phyloP scores from a whole-genome alignment of 1,140 invertebrate species.

The Megathymus violae region DNA sequence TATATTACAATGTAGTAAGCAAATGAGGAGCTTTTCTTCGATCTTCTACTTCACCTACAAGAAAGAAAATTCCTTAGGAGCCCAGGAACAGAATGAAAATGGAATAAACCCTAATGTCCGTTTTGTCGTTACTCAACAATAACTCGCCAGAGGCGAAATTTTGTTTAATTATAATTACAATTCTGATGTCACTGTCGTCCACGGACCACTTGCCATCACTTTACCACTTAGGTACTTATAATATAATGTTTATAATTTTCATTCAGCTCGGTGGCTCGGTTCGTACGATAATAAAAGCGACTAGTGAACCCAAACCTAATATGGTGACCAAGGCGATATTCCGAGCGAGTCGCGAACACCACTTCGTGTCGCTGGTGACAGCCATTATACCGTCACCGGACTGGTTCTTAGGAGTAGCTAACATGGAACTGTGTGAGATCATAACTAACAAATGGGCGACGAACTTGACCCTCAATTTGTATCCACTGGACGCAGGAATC shows the following conservation, averaged over 20 bases:
- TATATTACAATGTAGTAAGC: too few species aligned
- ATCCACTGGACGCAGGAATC: conserved; percentile 72
- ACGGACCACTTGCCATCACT: too few species aligned
- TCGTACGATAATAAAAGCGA: conserved; percentile 70
- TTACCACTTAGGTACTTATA: too few species aligned
- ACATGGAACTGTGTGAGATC: conserved; percentile 66
- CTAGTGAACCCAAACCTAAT: conserved; percentile 53
- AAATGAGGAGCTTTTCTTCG: too few species aligned
- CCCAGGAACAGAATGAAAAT: too few species aligned
- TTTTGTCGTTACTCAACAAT: too few species aligned
- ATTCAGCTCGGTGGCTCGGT: conserved; percentile 58
- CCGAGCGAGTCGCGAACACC: conserved; percentile 55
- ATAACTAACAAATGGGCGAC: conserved; percentile 56
- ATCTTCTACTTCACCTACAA: too few species aligned
- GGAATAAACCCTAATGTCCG: too few species aligned
- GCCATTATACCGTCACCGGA: conserved; percentile 71
- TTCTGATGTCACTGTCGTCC: too few species aligned
- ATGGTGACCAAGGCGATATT: conserved; percentile 61
- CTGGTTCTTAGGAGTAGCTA: conserved; percentile 73
- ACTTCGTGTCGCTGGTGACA: conserved; percentile 62
- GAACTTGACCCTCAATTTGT: conserved; percentile 61
- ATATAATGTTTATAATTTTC: conserved; percentile 5
- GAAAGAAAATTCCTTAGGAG: too few species aligned
- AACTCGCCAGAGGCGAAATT: too few species aligned
- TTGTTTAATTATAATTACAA: too few species aligned